phyloP scores from a whole-genome alignment of 2,113 vertebrate genomes.

The Buteo buteo region DNA sequence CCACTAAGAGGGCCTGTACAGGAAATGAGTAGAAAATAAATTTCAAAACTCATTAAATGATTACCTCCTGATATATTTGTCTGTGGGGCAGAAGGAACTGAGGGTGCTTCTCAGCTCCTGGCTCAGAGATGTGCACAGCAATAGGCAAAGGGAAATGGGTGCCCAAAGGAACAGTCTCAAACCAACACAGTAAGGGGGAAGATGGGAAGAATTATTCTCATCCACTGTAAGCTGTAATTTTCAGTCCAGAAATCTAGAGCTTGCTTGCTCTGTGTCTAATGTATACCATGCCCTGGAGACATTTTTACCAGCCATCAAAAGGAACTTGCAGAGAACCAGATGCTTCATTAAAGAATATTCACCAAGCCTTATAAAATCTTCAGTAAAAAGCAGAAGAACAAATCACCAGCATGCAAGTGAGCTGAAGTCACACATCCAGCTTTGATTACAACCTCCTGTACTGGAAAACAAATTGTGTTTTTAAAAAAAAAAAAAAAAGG shows the following conservation, averaged over 20 bases:
- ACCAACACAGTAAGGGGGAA: background rate
- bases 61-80: background rate
- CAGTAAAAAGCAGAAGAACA: constrained; percentile 27
- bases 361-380: constrained; percentile 47
- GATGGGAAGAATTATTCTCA: background rate
- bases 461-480: background rate
- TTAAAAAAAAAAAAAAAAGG: background rate
- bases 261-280: constrained; percentile 25
- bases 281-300: constrained; percentile 36
- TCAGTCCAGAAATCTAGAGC: constrained; percentile 29
- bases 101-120: background rate
- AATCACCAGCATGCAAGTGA: background rate
- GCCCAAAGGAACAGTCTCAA: background rate
- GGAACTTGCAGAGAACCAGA: constrained; percentile 53
- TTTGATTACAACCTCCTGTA: constrained; percentile 7
- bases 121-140: background rate
- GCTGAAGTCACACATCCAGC: constrained; percentile 3
- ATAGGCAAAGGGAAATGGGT: background rate
- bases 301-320: constrained; percentile 39
- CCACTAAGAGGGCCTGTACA: background rate
- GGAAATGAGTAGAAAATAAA: background rate
- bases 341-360: constrained; percentile 64
- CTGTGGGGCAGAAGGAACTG: background rate
- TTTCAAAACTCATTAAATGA: background rate
- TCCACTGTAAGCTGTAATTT: constrained; percentile 15